Base-by-base conservation (phyloP, 2,113 vertebrate genomes). In the Pycnonotus jocosus region DNA sequence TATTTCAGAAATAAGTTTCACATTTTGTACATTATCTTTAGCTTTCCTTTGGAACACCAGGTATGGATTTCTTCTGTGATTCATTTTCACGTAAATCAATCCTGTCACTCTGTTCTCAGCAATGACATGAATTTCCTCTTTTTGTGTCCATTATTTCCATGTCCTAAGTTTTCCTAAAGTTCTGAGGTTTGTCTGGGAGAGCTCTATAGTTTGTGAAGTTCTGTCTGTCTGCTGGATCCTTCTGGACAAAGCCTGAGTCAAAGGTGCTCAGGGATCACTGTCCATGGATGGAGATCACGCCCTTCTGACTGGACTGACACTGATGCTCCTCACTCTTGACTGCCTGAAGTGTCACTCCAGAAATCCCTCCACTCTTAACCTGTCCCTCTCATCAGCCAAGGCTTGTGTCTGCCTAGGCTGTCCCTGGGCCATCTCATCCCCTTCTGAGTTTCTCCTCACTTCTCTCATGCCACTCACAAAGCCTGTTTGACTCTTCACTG, bases 371-470 rank as follows among this genome's bases (percentile, higher is more conserved):
- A 4, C 0, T 7, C 6, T 40, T 47, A 64, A 56, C 4, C 65
- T 17, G 66, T 38, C 11, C 7, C 10, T 42, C 48, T 18, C 15
- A 15, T 15, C 30, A 57, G 22, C 13, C 18, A 53, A 6, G 16
- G 44, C 11, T 20, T 56, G 12, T 12, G 33, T 23, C 38, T 9
- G 24, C 11, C 1, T 0, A 10, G 20, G 28, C 24, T 48, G 27
- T 35, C 35, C 6, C 17, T 23, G 31, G 9, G 1, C 22, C 66
- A 19, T 10, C 11, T 7, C 65, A 35, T 2, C 15, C 24, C 25
- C 1, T 27, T 35, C 11, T 27, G 6, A 48, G 25, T 37, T 56
- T 57, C 14, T 42, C 14, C 16, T 56, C 48, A 2, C 18, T 37
- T 12, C 2, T 44, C 58, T 65, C 4, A 7, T 2, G 1, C 6